Conservation (phyloP, 53 echinoderm and acorn worm species). For the Patiria pectinifera region DNA sequence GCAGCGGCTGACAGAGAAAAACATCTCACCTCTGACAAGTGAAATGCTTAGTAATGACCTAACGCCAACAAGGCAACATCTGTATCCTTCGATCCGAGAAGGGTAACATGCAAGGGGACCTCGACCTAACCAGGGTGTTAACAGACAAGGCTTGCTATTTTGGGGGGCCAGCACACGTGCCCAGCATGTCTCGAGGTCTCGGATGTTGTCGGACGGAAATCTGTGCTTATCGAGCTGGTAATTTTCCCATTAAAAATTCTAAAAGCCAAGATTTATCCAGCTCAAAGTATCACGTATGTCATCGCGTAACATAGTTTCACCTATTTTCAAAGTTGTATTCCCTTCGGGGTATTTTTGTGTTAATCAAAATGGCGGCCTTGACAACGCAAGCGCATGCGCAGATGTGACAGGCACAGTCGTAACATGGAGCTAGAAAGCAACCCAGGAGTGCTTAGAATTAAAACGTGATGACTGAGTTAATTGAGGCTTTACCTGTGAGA, state of each 20-base stretch:
- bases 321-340: conserved; percentile 1
- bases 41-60: conserved; percentile 28
- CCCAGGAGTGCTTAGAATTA: not conserved
- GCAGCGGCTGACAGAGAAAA: too few species aligned
- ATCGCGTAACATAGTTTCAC: not conserved
- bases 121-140: conserved; percentile 20
- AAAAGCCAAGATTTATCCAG: conserved; percentile 23
- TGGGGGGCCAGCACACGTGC: not conserved
- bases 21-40: too few species aligned
- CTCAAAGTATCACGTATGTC: conserved; percentile 32
- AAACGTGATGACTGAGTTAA: not conserved
- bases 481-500: too few species aligned
- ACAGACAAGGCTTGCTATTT: conserved; percentile 9
- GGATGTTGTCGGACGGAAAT: conserved; percentile 50
- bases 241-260: not conserved
- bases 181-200: not conserved
- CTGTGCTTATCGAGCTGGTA: conserved; percentile 15
- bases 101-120: not conserved
- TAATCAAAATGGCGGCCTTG: not conserved
- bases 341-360: not conserved
- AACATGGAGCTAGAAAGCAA: not conserved
- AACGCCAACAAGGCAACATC: conserved; percentile 19
- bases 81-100: conserved; percentile 4
- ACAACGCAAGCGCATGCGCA: not conserved
- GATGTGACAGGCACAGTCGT: not conserved